Evolutionary conservation across 2,113 vertebrate species (phyloP).

Genomic region (Formicarius rufipectus): DNA sequence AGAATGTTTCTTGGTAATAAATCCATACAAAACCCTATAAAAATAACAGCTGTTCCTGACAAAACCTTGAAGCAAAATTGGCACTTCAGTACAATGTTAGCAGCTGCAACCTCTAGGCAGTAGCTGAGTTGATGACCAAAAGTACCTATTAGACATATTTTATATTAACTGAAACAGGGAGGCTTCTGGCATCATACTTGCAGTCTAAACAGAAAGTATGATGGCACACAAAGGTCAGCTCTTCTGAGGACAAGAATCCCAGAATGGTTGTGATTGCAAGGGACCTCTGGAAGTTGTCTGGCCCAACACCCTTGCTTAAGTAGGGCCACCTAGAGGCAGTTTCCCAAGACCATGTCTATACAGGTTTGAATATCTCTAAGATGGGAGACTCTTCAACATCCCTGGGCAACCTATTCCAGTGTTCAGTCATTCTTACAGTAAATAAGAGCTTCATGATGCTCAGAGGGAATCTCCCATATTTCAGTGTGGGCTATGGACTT

Average conservation of each 20-base stretch:
- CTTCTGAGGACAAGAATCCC: not conserved
- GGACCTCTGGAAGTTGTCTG: not conserved
- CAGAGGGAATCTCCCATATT: not conserved
- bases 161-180: not conserved
- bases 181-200: not conserved
- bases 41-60: slow-evolving; percentile 14
- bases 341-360: not conserved
- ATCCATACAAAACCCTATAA: not conserved
- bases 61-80: slow-evolving; percentile 7
- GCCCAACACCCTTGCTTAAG: not conserved
- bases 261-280: not conserved
- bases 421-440: not conserved
- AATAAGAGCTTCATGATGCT: not conserved
- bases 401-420: not conserved
- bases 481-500: not conserved
- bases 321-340: not conserved
- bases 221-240: not conserved
- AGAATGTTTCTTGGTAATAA: not conserved
- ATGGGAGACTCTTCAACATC: not conserved
- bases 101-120: slow-evolving; percentile 2
- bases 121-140: not conserved
- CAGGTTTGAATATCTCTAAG: not conserved
- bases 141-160: not conserved
- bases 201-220: not conserved
- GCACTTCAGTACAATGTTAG: not conserved